A percentile compares a stretch with the other conserved stretches of the same genome.
phyloP scores from a whole-genome alignment of 2,888 invertebrate species.

The Beris morrisii region DNA sequence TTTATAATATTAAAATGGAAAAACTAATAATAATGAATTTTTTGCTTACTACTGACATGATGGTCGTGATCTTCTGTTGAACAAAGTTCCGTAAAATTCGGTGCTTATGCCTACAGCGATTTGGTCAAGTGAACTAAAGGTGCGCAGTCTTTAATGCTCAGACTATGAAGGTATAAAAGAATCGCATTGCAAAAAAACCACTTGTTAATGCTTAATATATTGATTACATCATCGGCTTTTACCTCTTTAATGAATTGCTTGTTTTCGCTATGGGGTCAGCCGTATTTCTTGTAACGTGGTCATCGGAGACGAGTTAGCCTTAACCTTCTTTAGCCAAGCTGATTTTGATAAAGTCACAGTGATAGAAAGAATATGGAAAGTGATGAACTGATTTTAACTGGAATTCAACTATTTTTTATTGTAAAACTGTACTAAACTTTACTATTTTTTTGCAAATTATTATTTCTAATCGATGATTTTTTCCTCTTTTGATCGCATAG shows the following conservation, averaged over 20 bases:
- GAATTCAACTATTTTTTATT: too few species aligned
- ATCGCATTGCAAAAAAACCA: constrained; percentile 6
- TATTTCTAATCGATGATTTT: too few species aligned
- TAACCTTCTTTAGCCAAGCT: too few species aligned
- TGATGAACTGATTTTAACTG: too few species aligned
- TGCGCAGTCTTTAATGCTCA: constrained; percentile 6
- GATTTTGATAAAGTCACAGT: too few species aligned
- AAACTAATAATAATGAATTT: not conserved
- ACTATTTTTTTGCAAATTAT: too few species aligned
- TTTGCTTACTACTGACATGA: constrained; percentile 17
- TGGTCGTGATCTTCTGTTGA: not conserved
- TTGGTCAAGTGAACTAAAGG: constrained; percentile 6
- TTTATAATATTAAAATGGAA: not conserved
- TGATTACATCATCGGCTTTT: constrained; percentile 23
- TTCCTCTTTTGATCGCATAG: too few species aligned
- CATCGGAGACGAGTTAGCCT: too few species aligned
- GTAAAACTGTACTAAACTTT: too few species aligned
- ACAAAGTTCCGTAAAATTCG: not conserved
- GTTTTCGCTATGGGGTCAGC: constrained; percentile 21
- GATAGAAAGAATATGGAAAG: too few species aligned
- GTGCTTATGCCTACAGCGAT: too few species aligned
- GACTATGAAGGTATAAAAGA: not conserved
- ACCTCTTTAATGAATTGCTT: constrained; percentile 13
- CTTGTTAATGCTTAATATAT: not conserved
- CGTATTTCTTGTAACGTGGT: too few species aligned